Evolutionary conservation across 1,140 invertebrate genomes (phyloP).

Genomic region (Drosophila sechellia): DNA sequence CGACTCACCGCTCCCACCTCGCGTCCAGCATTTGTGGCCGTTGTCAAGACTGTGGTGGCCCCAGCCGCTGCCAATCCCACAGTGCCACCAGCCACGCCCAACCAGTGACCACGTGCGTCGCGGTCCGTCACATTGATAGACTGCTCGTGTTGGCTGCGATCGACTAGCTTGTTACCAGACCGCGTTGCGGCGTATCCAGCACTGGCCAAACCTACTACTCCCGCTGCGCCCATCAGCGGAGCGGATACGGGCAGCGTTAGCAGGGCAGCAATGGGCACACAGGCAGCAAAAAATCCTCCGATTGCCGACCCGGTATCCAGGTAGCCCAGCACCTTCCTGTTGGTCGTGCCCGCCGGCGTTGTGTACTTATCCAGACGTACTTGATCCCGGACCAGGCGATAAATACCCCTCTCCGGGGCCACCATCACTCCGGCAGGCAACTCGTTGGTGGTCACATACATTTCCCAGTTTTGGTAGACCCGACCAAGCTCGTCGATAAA

Average conservation of each 20-base stretch:
- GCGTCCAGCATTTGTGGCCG: slow-evolving; percentile 53
- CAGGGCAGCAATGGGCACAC: slow-evolving; percentile 44
- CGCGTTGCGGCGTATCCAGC: slow-evolving; percentile 61
- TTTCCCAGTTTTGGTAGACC: slow-evolving; percentile 74
- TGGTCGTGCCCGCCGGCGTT: slow-evolving; percentile 48
- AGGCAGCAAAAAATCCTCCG: slow-evolving; percentile 65
- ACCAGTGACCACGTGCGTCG: slow-evolving; percentile 61
- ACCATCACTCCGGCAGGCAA: slow-evolving; percentile 69
- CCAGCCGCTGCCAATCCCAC: slow-evolving; percentile 68
- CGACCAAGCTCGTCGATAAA: slow-evolving; percentile 75
- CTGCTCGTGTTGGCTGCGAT: slow-evolving; percentile 75
- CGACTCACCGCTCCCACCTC: slow-evolving; percentile 65
- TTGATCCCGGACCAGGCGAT: slow-evolving; percentile 19
- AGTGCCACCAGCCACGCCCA: slow-evolving; percentile 54
- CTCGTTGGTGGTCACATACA: slow-evolving; percentile 62
- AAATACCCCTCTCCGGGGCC: slow-evolving; percentile 59
- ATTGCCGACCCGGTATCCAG: slow-evolving; percentile 51
- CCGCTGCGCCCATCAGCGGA: slow-evolving; percentile 56
- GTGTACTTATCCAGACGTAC: slow-evolving; percentile 46
- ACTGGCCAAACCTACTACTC: slow-evolving; percentile 44
- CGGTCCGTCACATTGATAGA: slow-evolving; percentile 61
- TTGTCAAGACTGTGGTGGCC: slow-evolving; percentile 59
- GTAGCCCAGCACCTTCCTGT: slow-evolving; percentile 13
- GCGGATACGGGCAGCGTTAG: slow-evolving; percentile 54
- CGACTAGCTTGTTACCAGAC: slow-evolving; percentile 43